Conservation (phyloP, 2,113 vertebrate genomes). For the Maccullochella peelii region DNA sequence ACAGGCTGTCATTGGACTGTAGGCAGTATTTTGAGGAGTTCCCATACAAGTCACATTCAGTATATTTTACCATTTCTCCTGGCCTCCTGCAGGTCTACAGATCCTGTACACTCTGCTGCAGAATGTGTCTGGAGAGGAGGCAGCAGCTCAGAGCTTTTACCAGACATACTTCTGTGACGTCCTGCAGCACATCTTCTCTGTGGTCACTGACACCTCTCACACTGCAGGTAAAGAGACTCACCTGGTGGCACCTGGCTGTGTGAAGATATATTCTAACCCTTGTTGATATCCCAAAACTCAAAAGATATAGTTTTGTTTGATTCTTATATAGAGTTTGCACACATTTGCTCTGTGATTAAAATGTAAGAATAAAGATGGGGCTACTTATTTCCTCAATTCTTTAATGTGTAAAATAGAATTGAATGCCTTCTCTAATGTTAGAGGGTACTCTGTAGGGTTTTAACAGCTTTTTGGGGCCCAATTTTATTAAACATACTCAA, state of each 20-base stretch:
- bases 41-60: too few species aligned
- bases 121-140: constrained; percentile 94
- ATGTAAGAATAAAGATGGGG: too few species aligned
- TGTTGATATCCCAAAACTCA: not conserved
- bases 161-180: constrained; percentile 97
- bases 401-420: not conserved
- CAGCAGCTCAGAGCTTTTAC: constrained; percentile 96
- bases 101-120: constrained; percentile 95
- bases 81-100: constrained; percentile 87
- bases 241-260: not conserved
- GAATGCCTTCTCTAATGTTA: not conserved
- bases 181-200: constrained; percentile 96
- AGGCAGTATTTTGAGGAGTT: too few species aligned
- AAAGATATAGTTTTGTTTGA: not conserved
- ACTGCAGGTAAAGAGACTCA: constrained; percentile 86
- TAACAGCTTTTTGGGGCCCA: not conserved
- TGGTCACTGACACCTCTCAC: constrained; percentile 96
- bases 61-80: not conserved
- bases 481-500: not conserved
- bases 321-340: not conserved
- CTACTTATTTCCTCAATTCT: not conserved
- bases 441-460: not conserved
- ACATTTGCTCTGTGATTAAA: not conserved
- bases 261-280: not conserved
- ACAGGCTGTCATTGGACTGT: too few species aligned